Conservation (phyloP, 2,888 invertebrate species). For the Ichneumoninae sp. region DNA sequence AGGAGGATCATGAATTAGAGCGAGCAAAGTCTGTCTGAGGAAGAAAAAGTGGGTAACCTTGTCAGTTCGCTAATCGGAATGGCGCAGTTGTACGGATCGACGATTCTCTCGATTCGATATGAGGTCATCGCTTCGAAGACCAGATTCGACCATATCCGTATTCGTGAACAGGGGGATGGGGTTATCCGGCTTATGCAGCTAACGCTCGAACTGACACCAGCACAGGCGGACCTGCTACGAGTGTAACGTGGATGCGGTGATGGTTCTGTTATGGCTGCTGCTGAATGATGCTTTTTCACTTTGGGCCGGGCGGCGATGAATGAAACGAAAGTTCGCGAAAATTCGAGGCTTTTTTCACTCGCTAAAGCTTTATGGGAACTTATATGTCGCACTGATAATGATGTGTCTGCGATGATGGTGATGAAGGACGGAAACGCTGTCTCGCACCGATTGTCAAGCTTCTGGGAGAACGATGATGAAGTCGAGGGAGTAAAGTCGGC, state of each 20-base stretch:
- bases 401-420: too few relatives aligned
- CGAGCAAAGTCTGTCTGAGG: neutral
- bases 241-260: neutral
- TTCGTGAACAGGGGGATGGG: conserved; percentile 82
- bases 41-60: neutral
- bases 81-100: neutral
- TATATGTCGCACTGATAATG: neutral
- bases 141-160: too few relatives aligned
- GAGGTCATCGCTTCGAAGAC: too few relatives aligned
- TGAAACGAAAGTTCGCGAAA: neutral
- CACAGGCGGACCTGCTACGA: conserved; percentile 73
- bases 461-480: too few relatives aligned
- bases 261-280: conserved; percentile 9
- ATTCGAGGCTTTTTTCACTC: neutral
- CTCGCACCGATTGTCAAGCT: too few relatives aligned
- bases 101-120: neutral
- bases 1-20: neutral
- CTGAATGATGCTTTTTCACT: neutral
- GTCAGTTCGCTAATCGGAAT: neutral
- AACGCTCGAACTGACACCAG: conserved; percentile 82
- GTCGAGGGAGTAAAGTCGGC: too few relatives aligned
- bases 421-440: too few relatives aligned
- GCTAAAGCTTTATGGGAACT: neutral
- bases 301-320: neutral
- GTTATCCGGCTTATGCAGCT: conserved; percentile 83